These are phyloP conservation scores for Eristalis pertinax DNA, from an alignment of 2,888 invertebrate species.

Conservation along the genomic window DNA sequence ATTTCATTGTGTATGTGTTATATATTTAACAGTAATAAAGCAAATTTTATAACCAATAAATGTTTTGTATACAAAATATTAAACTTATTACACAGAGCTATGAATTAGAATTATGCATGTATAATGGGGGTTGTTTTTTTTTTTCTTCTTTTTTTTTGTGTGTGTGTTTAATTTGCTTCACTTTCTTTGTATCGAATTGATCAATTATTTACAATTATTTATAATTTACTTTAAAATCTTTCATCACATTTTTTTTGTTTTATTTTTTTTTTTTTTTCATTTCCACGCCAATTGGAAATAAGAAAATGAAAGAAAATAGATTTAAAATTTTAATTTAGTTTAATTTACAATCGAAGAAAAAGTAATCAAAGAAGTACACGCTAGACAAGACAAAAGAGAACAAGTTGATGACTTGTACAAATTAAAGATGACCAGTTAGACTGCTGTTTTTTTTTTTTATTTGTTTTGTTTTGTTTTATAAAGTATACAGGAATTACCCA, in stretches of 20 bases:
- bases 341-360: neutral
- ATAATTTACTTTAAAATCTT: slow-evolving; percentile 36
- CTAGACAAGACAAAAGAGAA: neutral
- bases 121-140: slow-evolving; percentile 37
- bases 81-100: slow-evolving; percentile 53
- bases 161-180: slow-evolving; percentile 18
- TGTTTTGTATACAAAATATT: slow-evolving; percentile 49
- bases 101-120: slow-evolving; percentile 53
- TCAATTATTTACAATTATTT: slow-evolving; percentile 54
- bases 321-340: neutral
- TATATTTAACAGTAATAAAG: slow-evolving; percentile 65
- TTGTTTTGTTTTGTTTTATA: neutral
- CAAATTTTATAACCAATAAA: slow-evolving; percentile 58
- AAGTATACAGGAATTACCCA: neutral
- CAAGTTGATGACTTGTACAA: neutral
- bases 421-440: neutral
- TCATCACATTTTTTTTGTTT: slow-evolving; percentile 61
- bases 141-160: no score
- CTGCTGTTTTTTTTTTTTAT: neutral
- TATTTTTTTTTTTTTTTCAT: neutral
- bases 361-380: neutral
- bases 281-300: slow-evolving; percentile 17
- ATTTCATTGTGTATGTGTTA: slow-evolving; percentile 24
- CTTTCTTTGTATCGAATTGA: slow-evolving; percentile 29
- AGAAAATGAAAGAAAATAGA: slow-evolving; percentile 33